Evolutionary conservation across 2,888 invertebrate genomes (phyloP).

Genomic region (Oscheius onirici): DNA sequence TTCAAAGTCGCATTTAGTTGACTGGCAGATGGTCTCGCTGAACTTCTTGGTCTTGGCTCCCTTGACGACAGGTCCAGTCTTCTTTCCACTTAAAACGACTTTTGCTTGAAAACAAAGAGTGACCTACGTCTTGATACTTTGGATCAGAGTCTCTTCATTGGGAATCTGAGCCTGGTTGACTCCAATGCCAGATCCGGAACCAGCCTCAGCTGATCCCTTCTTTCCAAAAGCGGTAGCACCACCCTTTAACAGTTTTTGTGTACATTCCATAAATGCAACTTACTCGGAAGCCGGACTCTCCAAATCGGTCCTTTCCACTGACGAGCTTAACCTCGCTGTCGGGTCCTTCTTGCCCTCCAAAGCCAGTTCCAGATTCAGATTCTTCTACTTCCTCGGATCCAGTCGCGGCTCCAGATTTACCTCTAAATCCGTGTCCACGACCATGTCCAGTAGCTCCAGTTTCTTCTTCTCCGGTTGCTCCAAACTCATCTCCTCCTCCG

Average conservation of each 20-base stretch:
- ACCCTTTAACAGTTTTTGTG: slow-evolving; percentile 31
- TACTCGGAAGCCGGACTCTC: slow-evolving; percentile 45
- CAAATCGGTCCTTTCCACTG: slow-evolving; percentile 43
- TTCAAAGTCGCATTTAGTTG: slow-evolving; percentile 67
- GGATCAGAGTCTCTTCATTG: slow-evolving; percentile 48
- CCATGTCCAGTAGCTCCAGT: too few species aligned
- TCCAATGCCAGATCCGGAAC: background rate
- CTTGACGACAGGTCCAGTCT: slow-evolving; percentile 46
- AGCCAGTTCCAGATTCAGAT: slow-evolving; percentile 3
- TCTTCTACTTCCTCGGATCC: background rate
- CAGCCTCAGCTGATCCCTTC: slow-evolving; percentile 1
- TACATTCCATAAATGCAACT: too few species aligned
- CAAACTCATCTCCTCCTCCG: too few species aligned
- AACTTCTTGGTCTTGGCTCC: slow-evolving; percentile 57
- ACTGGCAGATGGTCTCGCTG: slow-evolving; percentile 54
- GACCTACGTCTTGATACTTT: slow-evolving; percentile 46
- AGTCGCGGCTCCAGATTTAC: too few species aligned
- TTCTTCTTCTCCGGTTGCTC: too few species aligned
- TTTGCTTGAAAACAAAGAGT: background rate
- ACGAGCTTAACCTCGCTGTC: slow-evolving; percentile 36
- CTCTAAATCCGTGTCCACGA: too few species aligned
- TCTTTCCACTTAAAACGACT: slow-evolving; percentile 42
- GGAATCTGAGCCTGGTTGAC: slow-evolving; percentile 10
- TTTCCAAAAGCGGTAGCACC: slow-evolving; percentile 46
- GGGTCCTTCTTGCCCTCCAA: slow-evolving; percentile 31